Evolutionary conservation across 2,888 invertebrate species (phyloP), one percentile per base, ranked within the genome.

Genomic region (Pachymerium ferrugineum): DNA sequence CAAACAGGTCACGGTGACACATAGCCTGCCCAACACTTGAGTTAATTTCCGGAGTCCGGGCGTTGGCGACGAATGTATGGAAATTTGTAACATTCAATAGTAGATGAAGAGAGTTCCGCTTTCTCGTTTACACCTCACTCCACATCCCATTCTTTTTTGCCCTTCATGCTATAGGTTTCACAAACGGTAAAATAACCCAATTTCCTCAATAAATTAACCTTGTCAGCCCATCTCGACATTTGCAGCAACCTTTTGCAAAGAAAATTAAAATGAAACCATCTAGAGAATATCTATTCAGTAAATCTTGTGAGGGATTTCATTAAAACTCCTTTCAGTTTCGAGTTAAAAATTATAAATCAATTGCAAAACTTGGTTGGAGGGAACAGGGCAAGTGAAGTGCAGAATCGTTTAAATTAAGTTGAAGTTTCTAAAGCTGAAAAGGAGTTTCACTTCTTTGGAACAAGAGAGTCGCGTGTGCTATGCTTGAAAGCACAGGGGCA

Each of bases 401-500:
- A 62, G 62, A 62, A 62, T 62, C 62, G 62, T 62, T 62, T 62
- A 62, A 62, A 62, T 62, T 62, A 62, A 62, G 62, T 62, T 62
- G 62, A 62, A 62, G 62, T 62, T 62, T 62, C 62, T 62, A 62
- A 62, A 62, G 62, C 62, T 62, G 62, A 62, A 62, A 62, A 62
- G 62, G 62, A 62, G 62, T 62, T 62, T 62, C 62, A 62, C 62
- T 62, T 62, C 62, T 62, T 62, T 62, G 25, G 62, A n/a, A n/a
- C n/a, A n/a, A n/a, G n/a, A n/a, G n/a, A 62, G 62, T 62, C 62
- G 62, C 62, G 62, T 62, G 62, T 62, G 62, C 62, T 62, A 62
- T 62, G 62, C 62, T 62, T 62, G 62, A 62, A 62, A 62, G 62
- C 62, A 62, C 62, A 62, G 62, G 62, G 62, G 62, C 62, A 62